Conservation (phyloP, 2,888 invertebrate genomes). For the Nesidiocoris tenuis region DNA sequence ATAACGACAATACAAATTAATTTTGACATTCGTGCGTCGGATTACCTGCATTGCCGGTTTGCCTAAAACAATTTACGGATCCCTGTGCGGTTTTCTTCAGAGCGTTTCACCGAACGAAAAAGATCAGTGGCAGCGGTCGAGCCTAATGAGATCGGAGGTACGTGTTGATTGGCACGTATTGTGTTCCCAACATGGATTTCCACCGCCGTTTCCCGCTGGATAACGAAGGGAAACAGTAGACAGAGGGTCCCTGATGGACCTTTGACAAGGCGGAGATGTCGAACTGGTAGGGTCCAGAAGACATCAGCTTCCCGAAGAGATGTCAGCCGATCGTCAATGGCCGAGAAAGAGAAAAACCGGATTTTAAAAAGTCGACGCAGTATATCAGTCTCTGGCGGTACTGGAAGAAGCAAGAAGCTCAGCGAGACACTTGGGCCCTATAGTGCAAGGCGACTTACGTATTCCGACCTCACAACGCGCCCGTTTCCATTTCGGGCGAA, state of each 20-base stretch:
- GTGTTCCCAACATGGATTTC: conserved; percentile 41
- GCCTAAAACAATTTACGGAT: too few relatives aligned
- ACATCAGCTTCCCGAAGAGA: conserved; percentile 10
- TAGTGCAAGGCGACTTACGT: conserved; percentile 28
- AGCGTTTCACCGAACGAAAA: too few relatives aligned
- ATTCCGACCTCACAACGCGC: conserved; percentile 45
- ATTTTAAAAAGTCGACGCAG: conserved; percentile 34
- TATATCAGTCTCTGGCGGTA: conserved; percentile 32
- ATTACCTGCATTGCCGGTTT: too few relatives aligned
- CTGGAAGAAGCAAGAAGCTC: background rate
- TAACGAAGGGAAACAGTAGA: conserved; percentile 25
- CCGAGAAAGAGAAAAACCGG: conserved; percentile 7
- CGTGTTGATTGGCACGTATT: conserved; percentile 43
- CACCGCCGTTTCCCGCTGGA: conserved; percentile 22
- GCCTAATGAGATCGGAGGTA: conserved; percentile 36
- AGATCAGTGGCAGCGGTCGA: conserved; percentile 21
- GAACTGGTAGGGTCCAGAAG: background rate
- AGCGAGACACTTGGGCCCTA: background rate
- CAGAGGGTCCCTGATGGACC: background rate
- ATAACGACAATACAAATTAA: too few relatives aligned
- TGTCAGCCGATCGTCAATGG: conserved; percentile 40
- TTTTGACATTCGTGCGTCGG: too few relatives aligned
- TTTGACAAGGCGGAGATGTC: background rate
- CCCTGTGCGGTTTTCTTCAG: too few relatives aligned
- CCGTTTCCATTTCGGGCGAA: conserved; percentile 45